Percentiles rank a stretch among this genome's conserved stretches.
These are phyloP conservation scores for Clivina fossor DNA, from an alignment of 2,888 invertebrate species.

Conservation along the genomic window DNA sequence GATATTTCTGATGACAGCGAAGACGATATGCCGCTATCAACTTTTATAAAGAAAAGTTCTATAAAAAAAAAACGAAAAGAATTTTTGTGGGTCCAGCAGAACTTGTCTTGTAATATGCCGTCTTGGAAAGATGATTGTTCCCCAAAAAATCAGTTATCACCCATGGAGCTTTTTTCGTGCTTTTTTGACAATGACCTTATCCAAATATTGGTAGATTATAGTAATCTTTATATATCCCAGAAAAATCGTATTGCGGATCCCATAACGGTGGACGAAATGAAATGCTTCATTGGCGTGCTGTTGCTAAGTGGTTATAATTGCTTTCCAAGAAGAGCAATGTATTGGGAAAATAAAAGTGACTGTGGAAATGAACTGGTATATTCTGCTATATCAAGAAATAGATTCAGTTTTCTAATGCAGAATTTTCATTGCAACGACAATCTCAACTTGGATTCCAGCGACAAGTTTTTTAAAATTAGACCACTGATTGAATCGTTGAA, in stretches of 20 bases:
- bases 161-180: background rate
- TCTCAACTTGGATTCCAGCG: slow-evolving; percentile 3
- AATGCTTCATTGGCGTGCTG: slow-evolving; percentile 7
- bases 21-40: slow-evolving; percentile 43
- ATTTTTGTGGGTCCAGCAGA: background rate
- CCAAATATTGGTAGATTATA: too few species aligned
- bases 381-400: slow-evolving; percentile 12
- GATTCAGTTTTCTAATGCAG: too few species aligned
- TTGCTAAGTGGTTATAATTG: slow-evolving; percentile 10
- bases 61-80: slow-evolving; percentile 3
- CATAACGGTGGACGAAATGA: slow-evolving; percentile 7
- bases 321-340: slow-evolving; percentile 9
- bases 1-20: slow-evolving; percentile 34
- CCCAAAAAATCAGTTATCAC: background rate
- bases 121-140: slow-evolving; percentile 1
- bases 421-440: slow-evolving; percentile 10
- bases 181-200: too few species aligned
- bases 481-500: slow-evolving; percentile 8
- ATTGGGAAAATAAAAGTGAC: slow-evolving; percentile 15
- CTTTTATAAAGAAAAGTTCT: slow-evolving; percentile 20
- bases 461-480: slow-evolving; percentile 11
- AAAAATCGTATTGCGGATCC: too few species aligned
- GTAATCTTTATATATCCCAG: too few species aligned
- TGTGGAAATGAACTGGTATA: slow-evolving; percentile 15
- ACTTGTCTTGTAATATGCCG: slow-evolving; percentile 2